Conservation (phyloP, 2,113 vertebrate genomes). For the Toxotes jaculatrix region DNA sequence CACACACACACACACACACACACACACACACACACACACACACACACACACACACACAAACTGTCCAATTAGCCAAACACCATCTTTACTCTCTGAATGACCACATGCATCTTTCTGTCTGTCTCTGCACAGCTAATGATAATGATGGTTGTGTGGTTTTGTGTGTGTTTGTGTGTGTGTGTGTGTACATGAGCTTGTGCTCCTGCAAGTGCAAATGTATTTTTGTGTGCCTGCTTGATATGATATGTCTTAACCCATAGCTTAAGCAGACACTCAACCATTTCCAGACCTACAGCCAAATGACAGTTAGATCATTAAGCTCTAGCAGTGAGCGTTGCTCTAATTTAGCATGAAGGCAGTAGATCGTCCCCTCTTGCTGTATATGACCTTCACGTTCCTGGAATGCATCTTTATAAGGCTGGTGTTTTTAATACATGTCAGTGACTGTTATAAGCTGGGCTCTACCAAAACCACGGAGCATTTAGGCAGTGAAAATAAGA, state of each 20-base stretch:
- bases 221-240: slow-evolving; percentile 60
- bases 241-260: slow-evolving; percentile 64
- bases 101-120: slow-evolving; percentile 72
- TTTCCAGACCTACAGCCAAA: slow-evolving; percentile 71
- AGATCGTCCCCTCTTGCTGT: slow-evolving; percentile 46
- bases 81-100: slow-evolving; percentile 65
- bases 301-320: slow-evolving; percentile 77
- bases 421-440: slow-evolving; percentile 54
- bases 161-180: neutral
- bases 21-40: slow-evolving; percentile 13
- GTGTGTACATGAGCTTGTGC: slow-evolving; percentile 14
- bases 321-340: slow-evolving; percentile 47
- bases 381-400: slow-evolving; percentile 73
- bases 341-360: slow-evolving; percentile 73
- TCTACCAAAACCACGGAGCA: slow-evolving; percentile 19
- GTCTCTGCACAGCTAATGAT: slow-evolving; percentile 71
- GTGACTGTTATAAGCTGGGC: slow-evolving; percentile 32
- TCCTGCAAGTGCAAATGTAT: slow-evolving; percentile 51
- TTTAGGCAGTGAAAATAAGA: slow-evolving; percentile 28
- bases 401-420: slow-evolving; percentile 24
- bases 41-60: neutral
- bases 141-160: slow-evolving; percentile 10
- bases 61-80: slow-evolving; percentile 70
- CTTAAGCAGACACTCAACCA: slow-evolving; percentile 69
- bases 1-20: neutral